Evolutionary conservation across 2,113 vertebrate genomes (phyloP), one percentile per base, ranked within the genome.

Genomic region (Sminthopsis crassicaudata): DNA sequence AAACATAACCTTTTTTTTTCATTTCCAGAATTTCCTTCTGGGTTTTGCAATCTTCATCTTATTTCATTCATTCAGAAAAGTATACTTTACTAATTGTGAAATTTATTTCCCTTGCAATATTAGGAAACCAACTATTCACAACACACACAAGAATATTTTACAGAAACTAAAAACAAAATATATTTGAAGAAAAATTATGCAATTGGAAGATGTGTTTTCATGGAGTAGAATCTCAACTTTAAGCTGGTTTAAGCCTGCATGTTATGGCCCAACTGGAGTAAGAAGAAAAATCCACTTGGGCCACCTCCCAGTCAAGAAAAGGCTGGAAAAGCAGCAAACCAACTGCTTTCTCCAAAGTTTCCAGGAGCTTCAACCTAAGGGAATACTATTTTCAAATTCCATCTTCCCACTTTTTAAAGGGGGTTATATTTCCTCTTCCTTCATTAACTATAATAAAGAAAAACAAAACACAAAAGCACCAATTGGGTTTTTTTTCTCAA

Each of bases 91-190:
- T 95, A 96, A 93, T 91, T 76, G 89, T 23, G 16, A 95, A 92
- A 91, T 52, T 92, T 92, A 92, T 91, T 24, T 91, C n/a, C 84
- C 91, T 48, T 95, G 91, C 30, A 76, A 92, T 92, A 95, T 26
- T 42, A 46, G 53, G 95, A 93, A 96, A 92, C 51, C 23, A 95
- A 25, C 93, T 96, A 94, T 84, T 93, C 88, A 25, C 42, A 94
- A 89, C 30, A 96, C 30, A 96, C 55, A 55, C 26, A 93, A 96
- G 96, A 97, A 96, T 92, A 96, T 7, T 48, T 48, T 48, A 51
- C 50, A 51, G 50, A 51, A 51, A 51, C 9, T 51, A 51, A 51
- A 51, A 51, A 51, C 50, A 51, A 51, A 51, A 51, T 90, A 97
- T 53, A 89, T 48, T 94, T 97, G 55, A 48, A 90, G 90, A 52